Percentiles rank a stretch among this genome's conserved stretches.
Conservation (phyloP, 2,113 vertebrate genomes). For the Rousettus leschenaultii region DNA sequence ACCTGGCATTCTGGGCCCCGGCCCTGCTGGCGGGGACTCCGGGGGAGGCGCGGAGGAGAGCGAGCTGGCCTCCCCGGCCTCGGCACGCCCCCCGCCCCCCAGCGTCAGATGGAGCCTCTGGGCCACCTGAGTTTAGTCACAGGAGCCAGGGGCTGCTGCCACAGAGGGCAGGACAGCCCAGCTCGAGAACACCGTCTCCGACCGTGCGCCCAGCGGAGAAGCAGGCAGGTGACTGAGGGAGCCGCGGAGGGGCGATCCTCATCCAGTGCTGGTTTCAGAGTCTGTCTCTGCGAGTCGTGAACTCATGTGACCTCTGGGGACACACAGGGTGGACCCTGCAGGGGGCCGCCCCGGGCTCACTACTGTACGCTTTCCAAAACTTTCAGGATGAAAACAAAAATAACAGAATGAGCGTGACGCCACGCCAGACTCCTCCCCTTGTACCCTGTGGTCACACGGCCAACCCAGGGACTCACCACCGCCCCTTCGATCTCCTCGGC, state of each 20-base stretch:
- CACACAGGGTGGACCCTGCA: background rate
- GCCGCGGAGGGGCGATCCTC: fast-evolving
- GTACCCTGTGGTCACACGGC: fast-evolving
- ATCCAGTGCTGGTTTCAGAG: too few relatives aligned
- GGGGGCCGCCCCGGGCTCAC: background rate
- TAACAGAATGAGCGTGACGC: fast-evolving
- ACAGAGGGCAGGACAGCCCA: background rate
- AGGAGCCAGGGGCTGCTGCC: background rate
- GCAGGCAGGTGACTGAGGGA: fast-evolving
- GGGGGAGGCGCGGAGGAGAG: background rate
- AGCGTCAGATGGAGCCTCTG: background rate
- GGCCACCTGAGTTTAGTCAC: background rate
- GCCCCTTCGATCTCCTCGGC: fast-evolving
- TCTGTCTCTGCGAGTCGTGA: background rate
- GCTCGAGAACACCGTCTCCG: background rate
- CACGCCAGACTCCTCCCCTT: fast-evolving
- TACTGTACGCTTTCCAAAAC: fast-evolving
- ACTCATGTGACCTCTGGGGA: background rate
- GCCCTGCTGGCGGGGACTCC: background rate
- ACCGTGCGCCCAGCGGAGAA: background rate
- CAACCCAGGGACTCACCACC: background rate
- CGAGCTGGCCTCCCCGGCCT: too few relatives aligned
- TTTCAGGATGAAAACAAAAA: background rate
- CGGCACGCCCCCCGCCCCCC: too few relatives aligned
- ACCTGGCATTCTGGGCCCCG: background rate